Percentiles rank a stretch among this genome's conserved stretches.
These are phyloP conservation scores for Colostygia pectinataria DNA, from an alignment of 2,888 invertebrate genomes.

Conservation along the genomic window DNA sequence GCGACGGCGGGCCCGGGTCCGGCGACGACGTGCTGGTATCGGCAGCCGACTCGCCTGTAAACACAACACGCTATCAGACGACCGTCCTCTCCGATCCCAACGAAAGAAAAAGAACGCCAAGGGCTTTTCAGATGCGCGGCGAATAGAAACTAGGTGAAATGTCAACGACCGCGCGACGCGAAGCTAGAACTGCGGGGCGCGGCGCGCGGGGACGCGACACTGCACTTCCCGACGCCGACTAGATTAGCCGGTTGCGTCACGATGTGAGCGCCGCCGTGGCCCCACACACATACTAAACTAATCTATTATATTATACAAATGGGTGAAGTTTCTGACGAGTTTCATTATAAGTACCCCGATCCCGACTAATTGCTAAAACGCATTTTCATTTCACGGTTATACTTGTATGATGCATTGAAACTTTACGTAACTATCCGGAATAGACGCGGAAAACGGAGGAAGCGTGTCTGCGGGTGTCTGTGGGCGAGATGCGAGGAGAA, in stretches of 20 bases:
- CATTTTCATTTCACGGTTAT: constrained; percentile 23
- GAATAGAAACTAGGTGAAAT: constrained; percentile 82
- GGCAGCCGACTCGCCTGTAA: constrained; percentile 93
- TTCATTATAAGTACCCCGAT: constrained; percentile 21
- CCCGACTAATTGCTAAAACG: constrained; percentile 21
- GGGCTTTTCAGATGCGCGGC: constrained; percentile 70
- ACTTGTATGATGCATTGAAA: constrained; percentile 25
- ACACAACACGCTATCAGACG: constrained; percentile 62
- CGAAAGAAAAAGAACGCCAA: constrained; percentile 66
- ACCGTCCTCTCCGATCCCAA: constrained; percentile 45
- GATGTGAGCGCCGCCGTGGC: constrained; percentile 59
- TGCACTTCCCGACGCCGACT: constrained; percentile 83
- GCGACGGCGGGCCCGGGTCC: constrained; percentile 93
- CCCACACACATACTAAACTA: constrained; percentile 53
- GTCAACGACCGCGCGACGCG: constrained; percentile 78
- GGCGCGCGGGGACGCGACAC: constrained; percentile 80
- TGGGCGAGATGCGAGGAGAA: constrained; percentile 74
- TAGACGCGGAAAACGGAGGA: constrained; percentile 65
- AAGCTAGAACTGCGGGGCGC: constrained; percentile 72
- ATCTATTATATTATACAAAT: constrained; percentile 54
- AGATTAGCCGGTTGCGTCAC: constrained; percentile 83
- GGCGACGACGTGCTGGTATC: constrained; percentile 97
- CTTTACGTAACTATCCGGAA: constrained; percentile 59
- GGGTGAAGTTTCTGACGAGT: constrained; percentile 37
- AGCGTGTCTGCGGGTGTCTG: constrained; percentile 56